Evolutionary conservation across 2,797 vertebrate species (phyloP), one percentile per base, ranked within the genome.

Genomic region (Macrochelys suwanniensis): DNA sequence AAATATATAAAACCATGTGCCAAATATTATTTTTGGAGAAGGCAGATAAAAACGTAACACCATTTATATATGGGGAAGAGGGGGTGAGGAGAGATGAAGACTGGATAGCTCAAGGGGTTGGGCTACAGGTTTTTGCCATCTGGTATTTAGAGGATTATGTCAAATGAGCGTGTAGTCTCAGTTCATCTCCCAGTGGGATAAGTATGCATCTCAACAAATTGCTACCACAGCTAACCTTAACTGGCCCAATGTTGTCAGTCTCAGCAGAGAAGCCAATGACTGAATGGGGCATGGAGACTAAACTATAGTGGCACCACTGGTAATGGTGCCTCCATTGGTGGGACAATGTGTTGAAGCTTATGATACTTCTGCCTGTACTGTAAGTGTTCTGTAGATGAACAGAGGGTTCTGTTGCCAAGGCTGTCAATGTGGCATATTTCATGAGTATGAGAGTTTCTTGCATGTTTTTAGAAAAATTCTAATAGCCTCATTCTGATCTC

Each of bases 51-150:
- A 87, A 45, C 5, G 53, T 2, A 2, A 7, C 1, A 4, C 16
- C 2, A n/a, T 21, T 78, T 57, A 42, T 76, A 0, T 71, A 83
- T 31, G 80, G 82, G 28, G 86, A 80, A 77, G 82, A 82, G 5
- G 11, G 86, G 42, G 47, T 47, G 56, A 42, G 92, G 33, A 16
- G 53, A 3, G 61, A 21, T 42, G 11, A 86, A 19, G 28, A 5
- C 50, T 7, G 6, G 11, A 1, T 1, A n/a, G n/a, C 1, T 31
- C n/a, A 25, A 15, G 4, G 11, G 50, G 28, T 0, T 56, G 86
- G 82, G 37, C 19, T 84, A 54, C 37, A 82, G 80, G 15, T 25
- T 26, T 78, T 9, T 68, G 21, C 54, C 33, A 26, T 61, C 78
- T 78, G 23, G 57, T 54, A 10, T 31, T 47, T 54, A 45, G 28